phyloP scores from a whole-genome alignment of 2,113 vertebrate genomes.

The Oryzias woworae region DNA sequence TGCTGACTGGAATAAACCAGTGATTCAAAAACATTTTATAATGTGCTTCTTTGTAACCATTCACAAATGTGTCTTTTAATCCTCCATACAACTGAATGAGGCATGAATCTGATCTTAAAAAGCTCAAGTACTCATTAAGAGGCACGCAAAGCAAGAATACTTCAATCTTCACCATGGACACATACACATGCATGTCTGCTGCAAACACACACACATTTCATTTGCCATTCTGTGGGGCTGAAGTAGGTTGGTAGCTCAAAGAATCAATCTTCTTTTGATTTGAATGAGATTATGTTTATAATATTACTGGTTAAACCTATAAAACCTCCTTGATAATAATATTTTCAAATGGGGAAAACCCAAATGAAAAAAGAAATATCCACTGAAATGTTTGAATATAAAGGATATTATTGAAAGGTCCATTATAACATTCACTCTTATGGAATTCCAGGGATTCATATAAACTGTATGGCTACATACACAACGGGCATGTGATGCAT shows the following conservation, averaged over 20 bases:
- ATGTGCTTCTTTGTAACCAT: too few species aligned
- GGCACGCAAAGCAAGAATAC: not conserved
- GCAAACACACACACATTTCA: conserved; percentile 37
- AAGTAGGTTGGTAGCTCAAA: conserved; percentile 31
- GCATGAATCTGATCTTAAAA: not conserved
- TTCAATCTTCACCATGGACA: not conserved
- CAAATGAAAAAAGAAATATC: not conserved
- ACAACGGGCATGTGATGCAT: too few species aligned
- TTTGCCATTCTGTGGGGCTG: conserved; percentile 31
- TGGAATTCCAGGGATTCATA: conserved; percentile 13
- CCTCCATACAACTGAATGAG: too few species aligned
- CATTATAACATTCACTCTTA: conserved; percentile 1
- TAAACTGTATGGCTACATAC: not conserved
- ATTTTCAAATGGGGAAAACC: conserved; percentile 46
- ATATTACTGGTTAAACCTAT: conserved; percentile 70
- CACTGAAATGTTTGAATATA: conserved; percentile 23
- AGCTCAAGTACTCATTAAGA: not conserved
- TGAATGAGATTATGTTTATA: conserved; percentile 76
- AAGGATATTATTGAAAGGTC: conserved; percentile 14
- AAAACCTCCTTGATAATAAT: conserved; percentile 69
- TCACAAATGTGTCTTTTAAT: too few species aligned
- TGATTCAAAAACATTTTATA: too few species aligned
- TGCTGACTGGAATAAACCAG: too few species aligned
- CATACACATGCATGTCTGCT: conserved; percentile 1
- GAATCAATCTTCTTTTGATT: conserved; percentile 67